Evolutionary conservation across 2,888 invertebrate genomes (phyloP).

Genomic region (Drosophila pseudotalamancana): DNA sequence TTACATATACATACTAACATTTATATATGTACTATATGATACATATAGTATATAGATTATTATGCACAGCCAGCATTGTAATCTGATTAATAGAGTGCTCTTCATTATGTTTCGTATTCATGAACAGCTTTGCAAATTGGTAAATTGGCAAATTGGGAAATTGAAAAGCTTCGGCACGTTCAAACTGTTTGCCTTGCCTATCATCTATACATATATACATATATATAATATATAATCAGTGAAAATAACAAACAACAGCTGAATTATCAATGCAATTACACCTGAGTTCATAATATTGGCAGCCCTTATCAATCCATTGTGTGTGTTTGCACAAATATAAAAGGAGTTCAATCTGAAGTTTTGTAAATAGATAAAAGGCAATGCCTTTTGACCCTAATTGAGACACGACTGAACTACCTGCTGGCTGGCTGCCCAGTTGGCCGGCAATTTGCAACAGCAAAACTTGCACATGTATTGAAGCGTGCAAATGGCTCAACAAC

Average conservation of each 20-base stretch:
- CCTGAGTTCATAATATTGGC: slow-evolving; percentile 52
- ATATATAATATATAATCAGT: too few relatives aligned
- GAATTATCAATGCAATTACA: slow-evolving; percentile 65
- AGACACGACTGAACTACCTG: slow-evolving; percentile 39
- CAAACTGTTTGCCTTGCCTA: not conserved
- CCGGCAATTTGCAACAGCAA: slow-evolving; percentile 50
- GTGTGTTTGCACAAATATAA: not conserved
- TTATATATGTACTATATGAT: too few relatives aligned
- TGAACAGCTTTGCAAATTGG: slow-evolving; percentile 19
- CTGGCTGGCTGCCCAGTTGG: slow-evolving; percentile 28
- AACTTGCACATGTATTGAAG: slow-evolving; percentile 32
- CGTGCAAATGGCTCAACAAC: slow-evolving; percentile 38
- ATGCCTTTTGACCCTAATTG: slow-evolving; percentile 22
- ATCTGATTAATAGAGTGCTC: slow-evolving; percentile 2
- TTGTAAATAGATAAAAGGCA: slow-evolving; percentile 13
- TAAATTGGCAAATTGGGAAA: not conserved
- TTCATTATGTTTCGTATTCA: not conserved
- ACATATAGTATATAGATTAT: too few relatives aligned
- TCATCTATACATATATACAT: too few relatives aligned
- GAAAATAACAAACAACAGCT: not conserved
- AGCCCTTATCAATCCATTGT: slow-evolving; percentile 20
- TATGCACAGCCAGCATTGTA: not conserved
- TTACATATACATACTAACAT: too few relatives aligned
- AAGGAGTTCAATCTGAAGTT: slow-evolving; percentile 1
- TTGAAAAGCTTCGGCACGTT: not conserved